phyloP scores from a whole-genome alignment of 2,888 invertebrate genomes.

The Mesorhabditis sp. region DNA sequence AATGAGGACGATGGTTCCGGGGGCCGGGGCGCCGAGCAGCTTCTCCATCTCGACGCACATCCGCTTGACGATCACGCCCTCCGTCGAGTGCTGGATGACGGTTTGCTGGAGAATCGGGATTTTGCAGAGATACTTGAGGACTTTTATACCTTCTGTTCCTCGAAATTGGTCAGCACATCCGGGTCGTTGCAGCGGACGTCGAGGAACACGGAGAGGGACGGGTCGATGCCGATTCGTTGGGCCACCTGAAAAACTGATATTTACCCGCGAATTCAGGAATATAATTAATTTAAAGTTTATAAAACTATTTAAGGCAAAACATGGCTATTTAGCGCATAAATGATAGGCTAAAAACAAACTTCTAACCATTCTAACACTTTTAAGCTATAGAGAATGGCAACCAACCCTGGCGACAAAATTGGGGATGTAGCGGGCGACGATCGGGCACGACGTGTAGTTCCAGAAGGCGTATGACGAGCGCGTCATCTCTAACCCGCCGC shows the following conservation, averaged over 20 bases:
- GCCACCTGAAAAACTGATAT: too few species aligned
- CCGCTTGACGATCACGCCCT: neutral
- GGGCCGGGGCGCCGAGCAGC: neutral
- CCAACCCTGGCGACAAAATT: neutral
- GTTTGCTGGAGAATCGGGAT: neutral
- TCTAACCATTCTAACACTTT: neutral
- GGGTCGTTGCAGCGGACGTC: neutral
- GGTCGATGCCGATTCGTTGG: too few species aligned
- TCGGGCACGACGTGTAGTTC: neutral
- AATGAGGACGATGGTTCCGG: neutral
- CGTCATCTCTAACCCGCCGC: too few species aligned
- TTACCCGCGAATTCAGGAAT: too few species aligned
- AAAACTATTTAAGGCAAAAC: neutral
- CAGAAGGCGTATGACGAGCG: neutral
- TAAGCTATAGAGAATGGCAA: too few species aligned
- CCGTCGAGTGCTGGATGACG: neutral
- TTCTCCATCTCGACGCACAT: constrained; percentile 1
- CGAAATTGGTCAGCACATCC: neutral
- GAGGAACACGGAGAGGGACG: neutral
- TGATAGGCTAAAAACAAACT: neutral
- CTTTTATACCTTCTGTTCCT: neutral
- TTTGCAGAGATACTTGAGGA: neutral
- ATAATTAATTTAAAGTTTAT: too few species aligned
- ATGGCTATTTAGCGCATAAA: too few species aligned
- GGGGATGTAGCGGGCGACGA: neutral